Percentiles rank a stretch among this genome's conserved stretches.
Conservation (phyloP, 1,140 invertebrate species). For the Drosophila kurseongensis region DNA sequence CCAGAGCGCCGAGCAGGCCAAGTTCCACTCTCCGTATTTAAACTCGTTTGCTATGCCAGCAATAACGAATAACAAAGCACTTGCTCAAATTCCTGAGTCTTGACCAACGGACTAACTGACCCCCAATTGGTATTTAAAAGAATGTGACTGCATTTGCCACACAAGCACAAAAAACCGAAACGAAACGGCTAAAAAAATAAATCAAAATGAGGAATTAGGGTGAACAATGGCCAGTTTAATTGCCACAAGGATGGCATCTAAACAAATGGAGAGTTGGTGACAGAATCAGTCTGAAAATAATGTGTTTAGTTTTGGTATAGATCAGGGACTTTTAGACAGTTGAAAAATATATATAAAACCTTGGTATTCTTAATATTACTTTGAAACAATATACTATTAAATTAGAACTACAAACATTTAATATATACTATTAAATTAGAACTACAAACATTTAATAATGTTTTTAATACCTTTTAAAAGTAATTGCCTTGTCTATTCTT, state of each 20-base stretch:
- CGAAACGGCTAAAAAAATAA: slow-evolving; percentile 38
- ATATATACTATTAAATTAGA: too few relatives aligned
- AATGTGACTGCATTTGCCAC: slow-evolving; percentile 51
- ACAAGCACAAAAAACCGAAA: slow-evolving; percentile 18
- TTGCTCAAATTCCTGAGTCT: slow-evolving; percentile 59
- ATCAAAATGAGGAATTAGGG: slow-evolving; percentile 27
- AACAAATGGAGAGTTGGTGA: slow-evolving; percentile 7
- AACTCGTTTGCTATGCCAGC: slow-evolving; percentile 49
- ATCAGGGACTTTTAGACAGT: too few relatives aligned
- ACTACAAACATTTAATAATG: too few relatives aligned
- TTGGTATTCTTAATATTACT: too few relatives aligned
- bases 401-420: too few relatives aligned
- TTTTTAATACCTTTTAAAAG: too few relatives aligned
- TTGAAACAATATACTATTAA: too few relatives aligned
- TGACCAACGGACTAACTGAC: slow-evolving; percentile 53
- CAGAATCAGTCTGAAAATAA: not conserved
- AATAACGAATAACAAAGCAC: slow-evolving; percentile 39
- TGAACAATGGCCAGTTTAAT: slow-evolving; percentile 37
- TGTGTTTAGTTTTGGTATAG: too few relatives aligned
- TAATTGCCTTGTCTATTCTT: too few relatives aligned
- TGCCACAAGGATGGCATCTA: slow-evolving; percentile 31
- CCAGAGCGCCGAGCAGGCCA: slow-evolving; percentile 43
- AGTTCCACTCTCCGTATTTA: slow-evolving; percentile 49
- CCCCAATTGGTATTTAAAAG: slow-evolving; percentile 70
- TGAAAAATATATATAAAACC: too few relatives aligned